Evolutionary conservation across 2,888 invertebrate species (phyloP).

Genomic region (Pherbina coryleti): DNA sequence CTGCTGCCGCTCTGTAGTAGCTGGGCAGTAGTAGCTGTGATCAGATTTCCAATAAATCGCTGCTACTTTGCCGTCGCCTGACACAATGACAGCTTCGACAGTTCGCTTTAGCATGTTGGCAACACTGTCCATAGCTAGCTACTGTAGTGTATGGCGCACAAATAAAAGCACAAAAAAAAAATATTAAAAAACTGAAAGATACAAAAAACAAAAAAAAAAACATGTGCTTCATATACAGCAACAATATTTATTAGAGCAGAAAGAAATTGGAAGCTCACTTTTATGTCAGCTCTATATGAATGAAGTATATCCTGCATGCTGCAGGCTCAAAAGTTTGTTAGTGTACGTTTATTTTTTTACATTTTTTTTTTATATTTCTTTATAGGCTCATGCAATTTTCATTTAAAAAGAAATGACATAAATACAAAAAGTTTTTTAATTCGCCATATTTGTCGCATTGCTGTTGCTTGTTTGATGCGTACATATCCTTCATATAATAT

Average conservation of each 20-base stretch:
- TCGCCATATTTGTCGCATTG: too few relatives aligned
- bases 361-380: too few relatives aligned
- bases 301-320: neutral
- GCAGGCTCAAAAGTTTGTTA: too few relatives aligned
- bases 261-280: constrained; percentile 9
- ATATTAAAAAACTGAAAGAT: neutral
- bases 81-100: constrained; percentile 47
- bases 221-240: neutral
- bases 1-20: neutral
- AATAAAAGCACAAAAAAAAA: neutral
- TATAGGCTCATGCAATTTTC: neutral
- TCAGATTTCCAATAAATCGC: constrained; percentile 47
- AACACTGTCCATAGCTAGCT: constrained; percentile 9
- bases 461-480: too few relatives aligned
- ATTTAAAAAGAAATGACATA: neutral
- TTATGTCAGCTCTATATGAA: neutral
- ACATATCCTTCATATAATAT: too few relatives aligned
- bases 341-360: too few relatives aligned
- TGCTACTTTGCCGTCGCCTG: constrained; percentile 40
- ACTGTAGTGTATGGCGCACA: too few relatives aligned
- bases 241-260: constrained; percentile 12
- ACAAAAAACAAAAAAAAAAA: neutral
- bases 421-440: too few relatives aligned
- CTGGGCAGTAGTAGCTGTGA: constrained; percentile 30
- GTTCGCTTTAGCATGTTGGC: constrained; percentile 29